Conservation (phyloP, 2,797 vertebrate genomes). For the Pampus argenteus region DNA sequence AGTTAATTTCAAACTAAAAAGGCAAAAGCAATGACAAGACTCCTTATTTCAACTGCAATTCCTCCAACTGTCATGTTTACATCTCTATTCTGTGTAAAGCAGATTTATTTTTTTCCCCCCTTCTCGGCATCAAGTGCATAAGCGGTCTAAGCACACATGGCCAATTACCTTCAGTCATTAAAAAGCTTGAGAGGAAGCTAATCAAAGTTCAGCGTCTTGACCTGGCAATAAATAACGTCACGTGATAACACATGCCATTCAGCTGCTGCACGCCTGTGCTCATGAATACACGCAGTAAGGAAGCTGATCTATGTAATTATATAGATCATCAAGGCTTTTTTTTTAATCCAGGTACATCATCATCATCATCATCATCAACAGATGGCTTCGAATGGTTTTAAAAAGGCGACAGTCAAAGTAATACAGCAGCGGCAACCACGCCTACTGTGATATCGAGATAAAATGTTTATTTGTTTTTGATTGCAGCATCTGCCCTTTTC, state of each 20-base stretch:
- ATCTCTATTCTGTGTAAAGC: slow-evolving; percentile 4
- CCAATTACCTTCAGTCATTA: slow-evolving; percentile 63
- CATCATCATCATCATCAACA: slow-evolving; percentile 27
- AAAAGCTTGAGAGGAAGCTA: slow-evolving; percentile 47
- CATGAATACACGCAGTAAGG: slow-evolving; percentile 9
- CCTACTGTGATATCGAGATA: slow-evolving; percentile 3
- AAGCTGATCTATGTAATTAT: slow-evolving; percentile 35
- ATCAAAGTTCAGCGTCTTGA: slow-evolving; percentile 53
- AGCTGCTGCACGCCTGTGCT: slow-evolving; percentile 2
- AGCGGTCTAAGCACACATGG: slow-evolving; percentile 43
- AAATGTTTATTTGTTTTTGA: slow-evolving; percentile 28
- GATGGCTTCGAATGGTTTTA: slow-evolving; percentile 23
- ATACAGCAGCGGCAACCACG: slow-evolving; percentile 9
- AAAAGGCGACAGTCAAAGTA: slow-evolving; percentile 30
- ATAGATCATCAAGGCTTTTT: slow-evolving; percentile 1
- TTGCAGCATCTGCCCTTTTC: slow-evolving; percentile 7
- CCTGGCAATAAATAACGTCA: slow-evolving; percentile 43
- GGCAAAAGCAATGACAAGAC: slow-evolving; percentile 16
- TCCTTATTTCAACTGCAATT: slow-evolving; percentile 23
- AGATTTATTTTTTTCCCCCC: not conserved
- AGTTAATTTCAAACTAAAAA: slow-evolving; percentile 2
- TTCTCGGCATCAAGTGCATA: not conserved
- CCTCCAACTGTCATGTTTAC: slow-evolving; percentile 12
- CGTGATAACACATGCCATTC: slow-evolving; percentile 35
- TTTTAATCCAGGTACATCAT: slow-evolving; percentile 11